Evolutionary conservation across 2,888 invertebrate species (phyloP).

Genomic region (Athalia rosae): DNA sequence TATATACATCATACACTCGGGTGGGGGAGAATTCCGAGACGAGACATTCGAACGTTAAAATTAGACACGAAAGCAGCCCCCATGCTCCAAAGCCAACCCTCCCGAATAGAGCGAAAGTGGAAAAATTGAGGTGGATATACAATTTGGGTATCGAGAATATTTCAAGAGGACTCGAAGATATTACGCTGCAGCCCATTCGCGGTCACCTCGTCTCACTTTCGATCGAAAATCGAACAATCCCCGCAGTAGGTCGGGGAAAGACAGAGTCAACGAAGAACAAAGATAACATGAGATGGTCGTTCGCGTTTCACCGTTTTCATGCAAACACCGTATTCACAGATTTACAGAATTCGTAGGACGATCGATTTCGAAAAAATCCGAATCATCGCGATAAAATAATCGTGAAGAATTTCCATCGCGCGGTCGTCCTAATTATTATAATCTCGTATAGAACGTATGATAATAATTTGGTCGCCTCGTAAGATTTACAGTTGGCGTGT

Average conservation of each 20-base stretch:
- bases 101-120: slow-evolving; percentile 23
- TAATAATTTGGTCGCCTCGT: slow-evolving; percentile 50
- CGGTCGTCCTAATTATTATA: slow-evolving; percentile 46
- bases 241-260: too few relatives aligned
- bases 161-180: too few relatives aligned
- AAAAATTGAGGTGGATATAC: neutral
- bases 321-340: neutral
- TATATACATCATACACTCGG: neutral
- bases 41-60: slow-evolving; percentile 34
- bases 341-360: neutral
- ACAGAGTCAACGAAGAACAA: too few relatives aligned
- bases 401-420: slow-evolving; percentile 20
- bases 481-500: slow-evolving; percentile 42
- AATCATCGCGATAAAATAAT: neutral
- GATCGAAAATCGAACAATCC: too few relatives aligned
- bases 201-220: too few relatives aligned
- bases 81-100: slow-evolving; percentile 31
- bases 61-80: slow-evolving; percentile 41
- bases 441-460: slow-evolving; percentile 48
- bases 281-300: too few relatives aligned
- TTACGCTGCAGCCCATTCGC: too few relatives aligned
- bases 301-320: too few relatives aligned
- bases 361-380: too few relatives aligned
- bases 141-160: neutral
- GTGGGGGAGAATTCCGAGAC: slow-evolving; percentile 30